Base-by-base conservation (phyloP, 1,140 invertebrate species). In the Dermatophagoides farinae region DNA sequence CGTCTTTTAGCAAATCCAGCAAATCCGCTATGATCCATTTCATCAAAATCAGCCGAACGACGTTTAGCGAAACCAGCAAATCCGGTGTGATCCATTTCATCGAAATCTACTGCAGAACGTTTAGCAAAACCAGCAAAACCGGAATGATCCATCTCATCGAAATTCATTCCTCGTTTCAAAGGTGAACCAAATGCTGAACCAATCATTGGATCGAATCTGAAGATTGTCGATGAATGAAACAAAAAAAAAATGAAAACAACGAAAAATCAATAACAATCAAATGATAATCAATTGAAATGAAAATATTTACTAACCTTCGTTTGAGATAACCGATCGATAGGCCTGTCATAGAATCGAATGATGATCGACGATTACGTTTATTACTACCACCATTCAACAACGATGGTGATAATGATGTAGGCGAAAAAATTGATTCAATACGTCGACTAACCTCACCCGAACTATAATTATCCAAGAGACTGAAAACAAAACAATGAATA, bases 81-180 rank as follows among this genome's bases (percentile, higher is more conserved):
- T 37, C 68, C 66, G 5, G 70, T 64, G 9, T 70, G 64, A 63
- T 77, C 72, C 57, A 77, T 77, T 61, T 77, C 74, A 49, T 77
- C 76, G 46, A 76, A 73, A 63, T 76, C 76, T 4, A 31, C 31
- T 18, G 53, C 5, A 14, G 72, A 65, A 60, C 78, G 79, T 47
- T 76, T 77, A 38, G 68, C 67, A 65, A 80, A 76, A 6, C 72
- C 75, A n/a, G 74, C 73, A 64, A 78, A 79, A 37, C 77, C 77
- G 62, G 74, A 74, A 16, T 74, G 71, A 67, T 80, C 78, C 63
- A 79, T 79, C 65, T 80, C 78, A 64, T 79, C 75, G 23, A 80
- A 79, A 67, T 79, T 79, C n/a, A 23, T 25, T 18, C 38, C 14
- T 50, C 74, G 71, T 68, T 78, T 78, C 14, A 12, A 23, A 22